Percentiles rank a stretch among this genome's conserved stretches.
These are phyloP conservation scores for Scaptomyza flava DNA, from an alignment of 2,888 invertebrate genomes.

Conservation along the genomic window DNA sequence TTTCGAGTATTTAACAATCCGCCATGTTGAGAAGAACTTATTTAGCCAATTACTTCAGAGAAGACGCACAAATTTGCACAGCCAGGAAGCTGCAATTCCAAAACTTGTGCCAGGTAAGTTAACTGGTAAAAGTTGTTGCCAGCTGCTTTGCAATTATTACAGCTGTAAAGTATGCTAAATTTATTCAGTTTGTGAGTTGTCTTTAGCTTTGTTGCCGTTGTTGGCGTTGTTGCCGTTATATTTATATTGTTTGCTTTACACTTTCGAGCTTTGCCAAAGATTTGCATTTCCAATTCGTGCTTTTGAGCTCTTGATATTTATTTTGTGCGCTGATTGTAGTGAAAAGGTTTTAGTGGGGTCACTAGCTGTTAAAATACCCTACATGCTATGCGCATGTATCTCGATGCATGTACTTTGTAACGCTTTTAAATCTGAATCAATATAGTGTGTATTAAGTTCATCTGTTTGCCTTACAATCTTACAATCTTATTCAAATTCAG, in stretches of 20 bases:
- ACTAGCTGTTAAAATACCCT: slow-evolving; percentile 14
- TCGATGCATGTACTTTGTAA: slow-evolving; percentile 9
- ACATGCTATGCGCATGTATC: slow-evolving; percentile 2
- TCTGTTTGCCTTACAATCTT: not conserved
- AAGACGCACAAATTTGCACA: slow-evolving; percentile 49
- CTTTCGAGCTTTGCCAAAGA: slow-evolving; percentile 72
- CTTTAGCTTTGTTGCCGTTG: slow-evolving; percentile 33
- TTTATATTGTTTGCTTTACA: slow-evolving; percentile 68
- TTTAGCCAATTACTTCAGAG: slow-evolving; percentile 66
- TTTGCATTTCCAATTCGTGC: slow-evolving; percentile 71
- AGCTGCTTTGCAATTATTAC: slow-evolving; percentile 74
- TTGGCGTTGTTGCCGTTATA: slow-evolving; percentile 16
- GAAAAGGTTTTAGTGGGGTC: slow-evolving; percentile 4
- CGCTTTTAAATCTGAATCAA: not conserved
- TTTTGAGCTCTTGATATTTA: slow-evolving; percentile 13
- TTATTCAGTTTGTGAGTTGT: slow-evolving; percentile 57
- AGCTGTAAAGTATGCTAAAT: slow-evolving; percentile 60
- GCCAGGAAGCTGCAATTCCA: slow-evolving; percentile 25
- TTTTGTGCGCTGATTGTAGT: slow-evolving; percentile 16
- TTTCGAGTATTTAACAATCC: slow-evolving; percentile 42
- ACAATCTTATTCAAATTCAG: slow-evolving; percentile 27
- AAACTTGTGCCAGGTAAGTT: slow-evolving; percentile 35
- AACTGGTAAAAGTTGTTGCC: slow-evolving; percentile 47
- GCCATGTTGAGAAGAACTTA: slow-evolving; percentile 50
- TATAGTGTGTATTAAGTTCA: not conserved